Base-by-base conservation (phyloP, 2,113 vertebrate species). In the Petaurus breviceps region DNA sequence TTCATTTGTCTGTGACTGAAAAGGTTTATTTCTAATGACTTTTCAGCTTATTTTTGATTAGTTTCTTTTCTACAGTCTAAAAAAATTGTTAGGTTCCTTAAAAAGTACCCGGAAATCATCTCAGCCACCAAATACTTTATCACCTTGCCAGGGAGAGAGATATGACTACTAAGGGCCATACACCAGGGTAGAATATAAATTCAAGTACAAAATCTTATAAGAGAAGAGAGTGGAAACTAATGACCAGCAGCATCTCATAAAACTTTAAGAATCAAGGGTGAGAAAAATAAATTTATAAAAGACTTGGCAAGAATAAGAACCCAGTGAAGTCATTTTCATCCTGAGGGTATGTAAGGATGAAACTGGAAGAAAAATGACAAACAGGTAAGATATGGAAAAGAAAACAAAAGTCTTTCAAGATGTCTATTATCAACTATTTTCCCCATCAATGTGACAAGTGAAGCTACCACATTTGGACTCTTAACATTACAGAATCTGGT, bases 81-180 rank as follows among this genome's bases (percentile, higher is more conserved):
- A 93, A 43, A 89, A 2, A 90, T 91, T 96, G 28, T 96, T 90
- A n/a, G 37, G 68, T 84, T 19, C n/a, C 31, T 43, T 43, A 84
- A 43, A 43, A 84, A 84, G n/a, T 7, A 84, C 68, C n/a, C 68
- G 8, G 68, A 43, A 23, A 43, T 19, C n/a, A 84, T 7, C 19
- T 84, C 68, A 43, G 19, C n/a, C 19, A 84, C n/a, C 37, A 84
- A 84, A 84, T 84, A 7, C 31, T n/a, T n/a, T 77, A n/a, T 77
- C 37, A 16, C 3, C 61, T 77, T 77, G 31, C 8, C 37, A 43
- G 22, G 68, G 4, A 77, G 61, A 77, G 37, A 84, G 16, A n/a
- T 8, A 84, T 84, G 37, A n/a, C 37, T 43, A 5, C 37, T 84
- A 84, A 43, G 5, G 6, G n/a, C 16, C n/a, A 84, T 6, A 84